A percentile compares a stretch with the other conserved stretches of the same genome.
Conservation (phyloP, 2,113 vertebrate species). For the Channa argus region DNA sequence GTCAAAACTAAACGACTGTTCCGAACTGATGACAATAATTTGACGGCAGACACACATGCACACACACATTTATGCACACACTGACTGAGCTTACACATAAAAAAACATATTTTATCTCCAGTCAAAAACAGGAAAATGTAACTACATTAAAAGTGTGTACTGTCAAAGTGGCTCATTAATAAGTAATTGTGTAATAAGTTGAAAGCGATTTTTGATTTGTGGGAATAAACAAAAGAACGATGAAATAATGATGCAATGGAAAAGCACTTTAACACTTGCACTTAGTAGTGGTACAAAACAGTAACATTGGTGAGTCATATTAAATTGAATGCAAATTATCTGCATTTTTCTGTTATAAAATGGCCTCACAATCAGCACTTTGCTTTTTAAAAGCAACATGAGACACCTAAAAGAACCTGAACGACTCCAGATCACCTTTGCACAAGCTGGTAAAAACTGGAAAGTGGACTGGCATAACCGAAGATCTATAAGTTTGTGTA, state of each 20-base stretch:
- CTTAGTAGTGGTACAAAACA: not conserved
- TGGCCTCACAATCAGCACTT: not conserved
- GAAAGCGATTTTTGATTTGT: too few relatives aligned
- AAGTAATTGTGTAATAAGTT: too few relatives aligned
- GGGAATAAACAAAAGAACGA: too few relatives aligned
- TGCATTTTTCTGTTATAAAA: not conserved
- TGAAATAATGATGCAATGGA: not conserved
- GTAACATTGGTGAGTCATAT: not conserved
- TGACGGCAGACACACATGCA: conserved; percentile 40
- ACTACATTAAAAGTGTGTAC: too few relatives aligned
- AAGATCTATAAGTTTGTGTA: too few relatives aligned
- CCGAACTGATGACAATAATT: conserved; percentile 66
- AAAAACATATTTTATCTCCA: not conserved
- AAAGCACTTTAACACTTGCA: not conserved
- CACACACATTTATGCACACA: conserved; percentile 3
- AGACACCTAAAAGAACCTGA: not conserved
- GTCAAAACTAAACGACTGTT: conserved; percentile 66
- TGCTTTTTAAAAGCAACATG: conserved; percentile 1
- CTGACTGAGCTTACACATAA: not conserved
- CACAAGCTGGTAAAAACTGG: not conserved
- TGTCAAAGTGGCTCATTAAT: too few relatives aligned
- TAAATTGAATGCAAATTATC: not conserved
- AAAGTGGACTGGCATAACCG: not conserved
- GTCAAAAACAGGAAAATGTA: too few relatives aligned
- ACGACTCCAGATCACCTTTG: not conserved